A percentile compares a stretch with the other conserved stretches of the same genome.
Evolutionary conservation across 2,888 invertebrate species (phyloP).

Genomic region (Galeruca laticollis): DNA sequence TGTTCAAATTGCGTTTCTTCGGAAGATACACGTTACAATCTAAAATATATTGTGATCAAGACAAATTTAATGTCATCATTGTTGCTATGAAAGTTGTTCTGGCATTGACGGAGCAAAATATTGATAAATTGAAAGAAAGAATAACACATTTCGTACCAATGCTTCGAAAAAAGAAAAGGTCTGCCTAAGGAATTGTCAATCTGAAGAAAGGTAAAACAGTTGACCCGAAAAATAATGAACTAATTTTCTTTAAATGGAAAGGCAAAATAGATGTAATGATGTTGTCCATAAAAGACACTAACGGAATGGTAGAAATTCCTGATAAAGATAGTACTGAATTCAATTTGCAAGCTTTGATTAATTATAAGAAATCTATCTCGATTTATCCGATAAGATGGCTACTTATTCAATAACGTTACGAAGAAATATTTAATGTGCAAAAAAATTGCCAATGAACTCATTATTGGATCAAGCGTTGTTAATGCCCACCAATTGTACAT

Average conservation of each 20-base stretch:
- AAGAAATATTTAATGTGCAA: not conserved
- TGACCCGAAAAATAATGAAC: constrained; percentile 39
- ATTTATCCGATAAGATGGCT: not conserved
- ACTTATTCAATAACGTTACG: not conserved
- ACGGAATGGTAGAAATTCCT: constrained; percentile 41
- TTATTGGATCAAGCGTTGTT: not conserved
- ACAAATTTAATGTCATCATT: constrained; percentile 21
- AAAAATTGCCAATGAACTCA: not conserved
- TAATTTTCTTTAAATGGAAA: constrained; percentile 50
- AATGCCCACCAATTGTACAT: not conserved
- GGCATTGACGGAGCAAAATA: no score
- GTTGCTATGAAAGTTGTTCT: constrained; percentile 24
- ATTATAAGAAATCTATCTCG: constrained; percentile 47
- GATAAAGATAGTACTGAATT: constrained; percentile 35
- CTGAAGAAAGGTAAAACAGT: constrained; percentile 43
- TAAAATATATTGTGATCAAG: constrained; percentile 35
- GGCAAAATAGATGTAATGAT: constrained; percentile 55
- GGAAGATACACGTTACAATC: no score
- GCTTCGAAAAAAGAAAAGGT: constrained; percentile 44
- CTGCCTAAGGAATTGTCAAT: constrained; percentile 42
- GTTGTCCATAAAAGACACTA: constrained; percentile 53
- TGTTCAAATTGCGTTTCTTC: no score
- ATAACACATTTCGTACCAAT: constrained; percentile 34
- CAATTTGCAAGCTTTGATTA: constrained; percentile 47
- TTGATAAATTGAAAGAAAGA: constrained; percentile 6